A percentile compares a stretch with the other conserved stretches of the same genome.
phyloP scores from a whole-genome alignment of 2,113 vertebrate species.

The Triplophysa siluroides region DNA sequence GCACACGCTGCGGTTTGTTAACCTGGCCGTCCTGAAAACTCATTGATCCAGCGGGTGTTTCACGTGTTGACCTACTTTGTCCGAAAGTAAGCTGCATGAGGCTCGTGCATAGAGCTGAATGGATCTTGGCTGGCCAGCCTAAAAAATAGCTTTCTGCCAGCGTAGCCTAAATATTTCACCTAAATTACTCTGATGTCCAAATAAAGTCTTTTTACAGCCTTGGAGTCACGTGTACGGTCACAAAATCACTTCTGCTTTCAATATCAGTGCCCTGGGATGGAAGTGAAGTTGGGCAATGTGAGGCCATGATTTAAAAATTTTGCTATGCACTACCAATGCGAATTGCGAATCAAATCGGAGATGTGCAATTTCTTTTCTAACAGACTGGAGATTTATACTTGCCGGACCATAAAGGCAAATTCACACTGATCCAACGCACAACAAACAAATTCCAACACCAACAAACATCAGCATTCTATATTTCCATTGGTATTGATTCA shows the following conservation, averaged over 20 bases:
- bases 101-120: neutral
- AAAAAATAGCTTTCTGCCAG: constrained; percentile 6
- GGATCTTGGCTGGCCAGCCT: neutral
- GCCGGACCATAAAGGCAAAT: no score
- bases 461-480: no score
- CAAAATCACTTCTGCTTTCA: neutral
- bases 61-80: constrained; percentile 28
- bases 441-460: no score
- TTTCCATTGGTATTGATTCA: no score
- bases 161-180: constrained; percentile 1
- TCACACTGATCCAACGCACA: no score
- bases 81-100: neutral
- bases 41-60: constrained; percentile 43
- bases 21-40: constrained; percentile 31
- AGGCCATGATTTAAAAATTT: no score
- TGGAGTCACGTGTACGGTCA: neutral
- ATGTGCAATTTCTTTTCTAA: no score
- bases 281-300: neutral
- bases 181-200: constrained; percentile 7
- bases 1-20: constrained; percentile 25
- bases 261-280: neutral
- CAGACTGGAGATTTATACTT: no score
- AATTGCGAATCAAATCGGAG: no score
- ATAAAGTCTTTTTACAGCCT: neutral
- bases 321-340: neutral